Evolutionary conservation across 2,113 vertebrate species (phyloP).

Genomic region (Channa argus): DNA sequence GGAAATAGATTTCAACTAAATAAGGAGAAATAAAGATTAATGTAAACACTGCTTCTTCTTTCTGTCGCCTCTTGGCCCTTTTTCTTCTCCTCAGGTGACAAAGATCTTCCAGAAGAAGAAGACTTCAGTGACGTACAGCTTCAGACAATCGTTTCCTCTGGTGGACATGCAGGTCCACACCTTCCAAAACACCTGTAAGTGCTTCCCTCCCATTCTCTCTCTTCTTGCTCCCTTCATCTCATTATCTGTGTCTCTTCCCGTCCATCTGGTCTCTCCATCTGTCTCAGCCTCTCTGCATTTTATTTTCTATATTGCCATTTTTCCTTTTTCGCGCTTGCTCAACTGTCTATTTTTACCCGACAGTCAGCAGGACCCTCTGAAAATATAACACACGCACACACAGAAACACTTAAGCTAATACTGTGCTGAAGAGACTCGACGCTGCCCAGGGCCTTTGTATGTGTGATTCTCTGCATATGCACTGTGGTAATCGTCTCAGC

Average conservation of each 20-base stretch:
- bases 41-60: neutral
- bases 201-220: neutral
- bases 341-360: slow-evolving; percentile 35
- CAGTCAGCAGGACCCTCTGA: neutral
- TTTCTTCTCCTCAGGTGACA: slow-evolving; percentile 86
- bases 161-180: slow-evolving; percentile 98
- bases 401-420: neutral
- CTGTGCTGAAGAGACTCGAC: neutral
- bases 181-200: slow-evolving; percentile 96
- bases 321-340: slow-evolving; percentile 7
- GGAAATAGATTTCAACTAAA: neutral
- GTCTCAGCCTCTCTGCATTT: neutral
- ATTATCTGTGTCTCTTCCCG: neutral
- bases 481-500: neutral
- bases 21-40: neutral
- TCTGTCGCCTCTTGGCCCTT: neutral
- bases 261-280: slow-evolving; percentile 34
- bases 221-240: neutral
- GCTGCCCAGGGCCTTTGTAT: neutral
- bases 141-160: slow-evolving; percentile 95
- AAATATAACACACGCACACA: neutral
- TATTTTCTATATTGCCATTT: slow-evolving; percentile 16
- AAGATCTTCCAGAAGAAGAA: slow-evolving; percentile 99
- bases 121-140: slow-evolving; percentile 96
- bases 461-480: neutral